These are phyloP conservation scores for Pseudanteris insignis DNA, from an alignment of 2,888 invertebrate genomes.

Conservation along the genomic window DNA sequence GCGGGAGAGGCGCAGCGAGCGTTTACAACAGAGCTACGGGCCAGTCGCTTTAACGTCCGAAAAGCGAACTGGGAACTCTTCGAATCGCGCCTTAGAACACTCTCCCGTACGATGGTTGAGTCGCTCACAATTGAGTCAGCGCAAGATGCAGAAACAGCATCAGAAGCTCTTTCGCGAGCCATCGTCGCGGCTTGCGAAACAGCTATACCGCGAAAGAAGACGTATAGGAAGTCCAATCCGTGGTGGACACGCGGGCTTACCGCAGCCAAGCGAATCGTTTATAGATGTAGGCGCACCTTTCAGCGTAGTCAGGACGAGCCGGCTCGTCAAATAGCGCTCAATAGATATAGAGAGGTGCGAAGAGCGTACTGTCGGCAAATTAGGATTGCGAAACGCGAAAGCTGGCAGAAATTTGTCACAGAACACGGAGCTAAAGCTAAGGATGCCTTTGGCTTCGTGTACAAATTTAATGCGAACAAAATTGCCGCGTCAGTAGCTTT, in stretches of 20 bases:
- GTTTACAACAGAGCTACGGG: no score
- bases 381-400: conserved; percentile 2
- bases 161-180: conserved; percentile 8
- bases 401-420: conserved; percentile 29
- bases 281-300: conserved; percentile 11
- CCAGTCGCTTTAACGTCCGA: no score
- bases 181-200: conserved; percentile 24
- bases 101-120: no score
- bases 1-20: no score
- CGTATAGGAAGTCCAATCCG: conserved; percentile 39
- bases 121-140: no score
- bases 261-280: not conserved
- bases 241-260: conserved; percentile 41
- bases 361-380: not conserved
- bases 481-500: conserved; percentile 13
- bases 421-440: conserved; percentile 23
- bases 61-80: no score
- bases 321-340: no score
- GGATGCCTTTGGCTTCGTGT: conserved; percentile 40
- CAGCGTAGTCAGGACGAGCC: not conserved
- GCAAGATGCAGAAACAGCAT: no score
- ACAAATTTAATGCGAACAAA: conserved; percentile 34
- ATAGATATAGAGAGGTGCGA: not conserved
- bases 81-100: no score
- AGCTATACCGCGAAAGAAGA: conserved; percentile 23